phyloP scores from a whole-genome alignment of 2,797 vertebrate genomes.

The Chelidonichthys spinosus region DNA sequence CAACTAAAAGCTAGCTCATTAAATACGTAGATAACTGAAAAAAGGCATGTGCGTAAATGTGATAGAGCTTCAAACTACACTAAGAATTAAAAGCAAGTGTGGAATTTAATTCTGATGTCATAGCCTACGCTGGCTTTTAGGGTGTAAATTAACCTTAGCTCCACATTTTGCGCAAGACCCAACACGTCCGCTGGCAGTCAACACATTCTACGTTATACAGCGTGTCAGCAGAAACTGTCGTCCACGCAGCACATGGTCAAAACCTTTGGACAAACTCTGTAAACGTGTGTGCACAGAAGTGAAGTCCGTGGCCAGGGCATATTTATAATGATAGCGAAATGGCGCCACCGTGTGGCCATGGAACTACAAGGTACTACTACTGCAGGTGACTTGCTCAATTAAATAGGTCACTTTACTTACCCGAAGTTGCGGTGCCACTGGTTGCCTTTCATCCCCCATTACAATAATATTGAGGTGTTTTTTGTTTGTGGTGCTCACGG shows the following conservation, averaged over 20 bases:
- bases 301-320: not conserved
- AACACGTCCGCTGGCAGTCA: conserved; percentile 1
- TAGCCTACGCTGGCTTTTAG: not conserved
- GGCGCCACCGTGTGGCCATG: conserved; percentile 48
- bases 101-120: not conserved
- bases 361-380: not conserved
- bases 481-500: no score
- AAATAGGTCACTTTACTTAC: not conserved
- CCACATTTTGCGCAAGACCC: not conserved
- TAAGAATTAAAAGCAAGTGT: not conserved
- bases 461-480: not conserved
- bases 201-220: conserved; percentile 22
- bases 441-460: no score
- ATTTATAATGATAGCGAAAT: not conserved
- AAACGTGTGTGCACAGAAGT: not conserved
- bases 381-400: not conserved
- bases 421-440: not conserved
- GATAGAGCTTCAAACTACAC: not conserved
- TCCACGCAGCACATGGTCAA: conserved; percentile 10
- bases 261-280: conserved; percentile 8
- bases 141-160: not conserved
- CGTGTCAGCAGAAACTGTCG: conserved; percentile 48
- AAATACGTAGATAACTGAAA: no score
- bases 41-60: not conserved
- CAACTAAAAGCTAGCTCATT: not conserved